Evolutionary conservation across 2,888 invertebrate species (phyloP), one percentile per base, ranked within the genome.

Genomic region (Lissocephala sabroskyi): DNA sequence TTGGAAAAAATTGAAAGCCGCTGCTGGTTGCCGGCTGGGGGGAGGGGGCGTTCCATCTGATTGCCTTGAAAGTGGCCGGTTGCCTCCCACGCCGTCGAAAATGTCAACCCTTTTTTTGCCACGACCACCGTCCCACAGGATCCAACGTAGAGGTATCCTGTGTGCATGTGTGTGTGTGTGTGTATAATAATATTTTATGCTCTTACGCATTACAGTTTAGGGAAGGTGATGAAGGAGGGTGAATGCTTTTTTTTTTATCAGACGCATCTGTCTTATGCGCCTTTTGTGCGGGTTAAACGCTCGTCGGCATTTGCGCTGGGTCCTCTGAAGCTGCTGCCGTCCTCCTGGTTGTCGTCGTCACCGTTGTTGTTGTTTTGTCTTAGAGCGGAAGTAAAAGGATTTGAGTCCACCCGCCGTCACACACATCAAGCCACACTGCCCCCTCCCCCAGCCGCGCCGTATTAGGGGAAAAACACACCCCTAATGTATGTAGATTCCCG

Each of bases 321-420:
- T n/a, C n/a, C n/a, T n/a, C n/a, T n/a, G n/a, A n/a, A n/a, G n/a
- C n/a, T n/a, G n/a, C 23, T 23, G 23, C 7, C n/a, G n/a, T 23
- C 23, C 7, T 23, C 23, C 7, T 23, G 23, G 4, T 23, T 23
- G n/a, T 37, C 35, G 45, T 10, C 3, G 3, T 26, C 39, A 29
- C 43, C 43, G 18, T 41, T 37, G 45, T 35, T 52, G 41, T 42
- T 37, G 43, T 13, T 26, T 37, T 48, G 47, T 46, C 48, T 58
- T 61, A 42, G 56, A 59, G 67, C 74, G 68, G 68, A 70, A 70
- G 68, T 70, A 70, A 70, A 70, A 74, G 74, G 68, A 70, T 70
- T 70, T 70, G 70, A 70, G 70, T 65, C 56, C 61, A 61, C 49
- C 3, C 28, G 6, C 40, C n/a, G 5, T 30, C 14, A 41, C 18